phyloP scores from a whole-genome alignment of 2,888 invertebrate genomes.

The Nymphalis polychloros region DNA sequence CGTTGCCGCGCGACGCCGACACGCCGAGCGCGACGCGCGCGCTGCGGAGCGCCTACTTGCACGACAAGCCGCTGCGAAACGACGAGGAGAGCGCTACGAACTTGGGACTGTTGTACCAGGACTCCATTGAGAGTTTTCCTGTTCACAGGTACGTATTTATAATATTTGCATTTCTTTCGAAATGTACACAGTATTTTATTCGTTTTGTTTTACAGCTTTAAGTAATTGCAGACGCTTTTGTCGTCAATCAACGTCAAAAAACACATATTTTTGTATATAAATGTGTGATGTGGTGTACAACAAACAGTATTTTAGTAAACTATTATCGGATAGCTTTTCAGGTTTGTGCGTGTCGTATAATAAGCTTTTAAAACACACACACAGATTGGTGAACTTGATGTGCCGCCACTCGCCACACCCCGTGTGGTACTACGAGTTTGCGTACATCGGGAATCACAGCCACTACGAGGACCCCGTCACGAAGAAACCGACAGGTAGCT shows the following conservation, averaged over 20 bases:
- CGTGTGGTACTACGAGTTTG: conserved; percentile 61
- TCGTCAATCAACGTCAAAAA: too few species aligned
- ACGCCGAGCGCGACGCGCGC: not conserved
- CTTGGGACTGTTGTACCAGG: conserved; percentile 42
- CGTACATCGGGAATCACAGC: conserved; percentile 59
- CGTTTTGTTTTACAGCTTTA: not conserved
- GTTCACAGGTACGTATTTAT: conserved; percentile 39
- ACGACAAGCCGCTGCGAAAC: conserved; percentile 44
- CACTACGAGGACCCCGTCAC: conserved; percentile 58
- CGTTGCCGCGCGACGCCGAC: conserved; percentile 75
- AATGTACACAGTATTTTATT: too few species aligned
- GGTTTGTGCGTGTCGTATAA: too few species aligned
- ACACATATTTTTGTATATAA: too few species aligned
- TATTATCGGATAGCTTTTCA: too few species aligned
- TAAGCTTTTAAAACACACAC: too few species aligned
- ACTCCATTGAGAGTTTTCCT: conserved; percentile 42
- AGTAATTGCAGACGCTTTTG: too few species aligned
- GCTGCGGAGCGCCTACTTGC: conserved; percentile 53
- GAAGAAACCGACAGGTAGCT: conserved; percentile 51
- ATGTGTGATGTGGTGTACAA: too few species aligned
- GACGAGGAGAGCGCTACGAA: conserved; percentile 31
- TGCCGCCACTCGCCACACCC: conserved; percentile 51
- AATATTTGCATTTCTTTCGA: too few species aligned
- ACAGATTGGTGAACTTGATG: conserved; percentile 58
- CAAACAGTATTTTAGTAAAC: too few species aligned